phyloP scores from a whole-genome alignment of 1,140 invertebrate genomes.

The Eulimnadia texana region DNA sequence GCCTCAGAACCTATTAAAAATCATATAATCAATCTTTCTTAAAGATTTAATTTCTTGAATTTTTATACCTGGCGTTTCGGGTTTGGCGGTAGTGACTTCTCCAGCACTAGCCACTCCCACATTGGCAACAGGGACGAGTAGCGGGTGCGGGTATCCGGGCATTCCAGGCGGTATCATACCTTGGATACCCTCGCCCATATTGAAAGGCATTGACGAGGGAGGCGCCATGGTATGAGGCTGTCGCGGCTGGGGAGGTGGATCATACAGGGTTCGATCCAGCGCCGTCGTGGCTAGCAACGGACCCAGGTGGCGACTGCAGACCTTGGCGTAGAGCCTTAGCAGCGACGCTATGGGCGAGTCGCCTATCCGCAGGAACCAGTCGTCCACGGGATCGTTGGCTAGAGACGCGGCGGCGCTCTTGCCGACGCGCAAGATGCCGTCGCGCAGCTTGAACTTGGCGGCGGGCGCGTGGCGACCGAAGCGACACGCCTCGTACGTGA shows the following conservation, averaged over 20 bases:
- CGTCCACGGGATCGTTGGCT: constrained; percentile 58
- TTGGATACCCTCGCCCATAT: not conserved
- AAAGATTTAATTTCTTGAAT: no score
- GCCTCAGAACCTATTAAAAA: not conserved
- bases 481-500: constrained; percentile 81
- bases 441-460: constrained; percentile 54
- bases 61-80: constrained; percentile 15
- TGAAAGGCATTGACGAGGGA: constrained; percentile 3
- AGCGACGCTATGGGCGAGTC: constrained; percentile 64
- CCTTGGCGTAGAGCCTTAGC: constrained; percentile 70
- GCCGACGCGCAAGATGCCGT: constrained; percentile 78
- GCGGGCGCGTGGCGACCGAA: constrained; percentile 79
- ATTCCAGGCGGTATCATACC: not conserved
- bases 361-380: constrained; percentile 76
- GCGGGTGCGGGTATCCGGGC: not conserved
- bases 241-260: constrained; percentile 27
- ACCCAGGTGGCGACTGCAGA: constrained; percentile 59
- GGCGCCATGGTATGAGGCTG: constrained; percentile 7
- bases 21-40: not conserved
- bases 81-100: constrained; percentile 8
- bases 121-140: not conserved
- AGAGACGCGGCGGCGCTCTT: constrained; percentile 43
- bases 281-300: constrained; percentile 68
- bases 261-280: constrained; percentile 62
- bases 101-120: not conserved